A percentile compares a stretch with the other conserved stretches of the same genome.
phyloP scores from a whole-genome alignment of 2,113 vertebrate genomes.

The Scomber scombrus region DNA sequence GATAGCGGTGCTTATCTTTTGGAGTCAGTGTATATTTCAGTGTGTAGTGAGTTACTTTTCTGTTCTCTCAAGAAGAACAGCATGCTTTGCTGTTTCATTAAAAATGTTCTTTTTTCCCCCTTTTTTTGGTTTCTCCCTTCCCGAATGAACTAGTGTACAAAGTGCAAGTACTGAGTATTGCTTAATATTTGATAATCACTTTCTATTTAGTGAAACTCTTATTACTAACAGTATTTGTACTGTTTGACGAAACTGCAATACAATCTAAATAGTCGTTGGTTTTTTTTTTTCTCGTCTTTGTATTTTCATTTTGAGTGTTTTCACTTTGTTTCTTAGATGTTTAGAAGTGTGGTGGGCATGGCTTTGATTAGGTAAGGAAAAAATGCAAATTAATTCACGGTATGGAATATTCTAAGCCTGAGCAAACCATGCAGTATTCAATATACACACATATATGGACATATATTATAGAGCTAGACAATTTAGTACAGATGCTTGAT shows the following conservation, averaged over 20 bases:
- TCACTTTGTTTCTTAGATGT: constrained; percentile 86
- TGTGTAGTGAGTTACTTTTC: constrained; percentile 85
- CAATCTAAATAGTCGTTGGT: constrained; percentile 91
- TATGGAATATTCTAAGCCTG: constrained; percentile 94
- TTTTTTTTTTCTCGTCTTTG: constrained; percentile 79
- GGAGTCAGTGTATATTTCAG: constrained; percentile 92
- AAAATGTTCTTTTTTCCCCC: constrained; percentile 20
- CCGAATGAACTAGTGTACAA: constrained; percentile 92
- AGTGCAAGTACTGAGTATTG: constrained; percentile 91
- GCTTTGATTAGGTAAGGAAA: constrained; percentile 92
- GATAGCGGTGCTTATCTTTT: constrained; percentile 90
- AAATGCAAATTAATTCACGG: constrained; percentile 91
- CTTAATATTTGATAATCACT: constrained; percentile 95
- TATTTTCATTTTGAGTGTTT: constrained; percentile 85
- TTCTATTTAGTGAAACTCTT: constrained; percentile 91
- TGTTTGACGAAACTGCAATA: constrained; percentile 95
- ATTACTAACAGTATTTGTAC: constrained; percentile 91
- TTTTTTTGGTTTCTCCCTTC: constrained; percentile 43
- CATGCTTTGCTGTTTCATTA: constrained; percentile 86
- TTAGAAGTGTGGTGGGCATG: constrained; percentile 93
- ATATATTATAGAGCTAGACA: constrained; percentile 92
- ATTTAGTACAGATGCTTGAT: constrained; percentile 99
- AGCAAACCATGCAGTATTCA: constrained; percentile 98
- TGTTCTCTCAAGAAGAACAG: constrained; percentile 87
- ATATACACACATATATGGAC: constrained; percentile 87